These are phyloP conservation scores for Dendroctonus valens DNA, from an alignment of 1,140 invertebrate species.

Conservation along the genomic window DNA sequence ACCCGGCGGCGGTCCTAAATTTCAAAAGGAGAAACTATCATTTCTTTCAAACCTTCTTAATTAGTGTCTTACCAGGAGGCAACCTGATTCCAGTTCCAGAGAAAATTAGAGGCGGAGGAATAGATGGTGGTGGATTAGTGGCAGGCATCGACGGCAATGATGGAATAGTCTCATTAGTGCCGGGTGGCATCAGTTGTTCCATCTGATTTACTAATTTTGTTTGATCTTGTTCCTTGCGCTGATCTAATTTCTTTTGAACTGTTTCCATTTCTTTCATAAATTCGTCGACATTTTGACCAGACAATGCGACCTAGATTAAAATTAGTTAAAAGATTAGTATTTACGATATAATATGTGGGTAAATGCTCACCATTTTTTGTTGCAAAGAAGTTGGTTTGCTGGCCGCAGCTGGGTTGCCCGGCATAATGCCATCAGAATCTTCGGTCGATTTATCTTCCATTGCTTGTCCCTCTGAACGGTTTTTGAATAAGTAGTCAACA, in stretches of 20 bases:
- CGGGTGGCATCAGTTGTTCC: conserved; percentile 42
- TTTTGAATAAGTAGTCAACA: conserved; percentile 46
- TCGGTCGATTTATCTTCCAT: conserved; percentile 12
- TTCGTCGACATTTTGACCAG: conserved; percentile 87
- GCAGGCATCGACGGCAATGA: conserved; percentile 51
- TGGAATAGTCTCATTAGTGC: conserved; percentile 45
- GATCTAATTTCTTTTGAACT: conserved; percentile 72
- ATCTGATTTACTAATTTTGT: conserved; percentile 51
- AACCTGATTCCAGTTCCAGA: conserved; percentile 52
- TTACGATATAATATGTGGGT: neutral
- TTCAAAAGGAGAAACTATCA: neutral
- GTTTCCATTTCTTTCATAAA: conserved; percentile 91
- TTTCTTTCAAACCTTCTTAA: conserved; percentile 1
- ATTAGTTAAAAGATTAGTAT: neutral
- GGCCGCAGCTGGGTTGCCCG: neutral
- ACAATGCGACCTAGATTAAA: conserved; percentile 56
- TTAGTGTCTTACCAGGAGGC: conserved; percentile 52
- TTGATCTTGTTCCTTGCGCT: conserved; percentile 62
- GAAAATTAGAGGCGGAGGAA: conserved; percentile 59
- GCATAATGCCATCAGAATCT: neutral
- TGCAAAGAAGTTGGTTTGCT: conserved; percentile 72
- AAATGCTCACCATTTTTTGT: conserved; percentile 68
- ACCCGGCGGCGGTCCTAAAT: conserved; percentile 58
- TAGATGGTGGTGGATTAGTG: conserved; percentile 53
- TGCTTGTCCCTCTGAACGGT: conserved; percentile 24